Evolutionary conservation across 23 tunicate genomes (phyloP).

Genomic region (Phallusia fumigata): DNA sequence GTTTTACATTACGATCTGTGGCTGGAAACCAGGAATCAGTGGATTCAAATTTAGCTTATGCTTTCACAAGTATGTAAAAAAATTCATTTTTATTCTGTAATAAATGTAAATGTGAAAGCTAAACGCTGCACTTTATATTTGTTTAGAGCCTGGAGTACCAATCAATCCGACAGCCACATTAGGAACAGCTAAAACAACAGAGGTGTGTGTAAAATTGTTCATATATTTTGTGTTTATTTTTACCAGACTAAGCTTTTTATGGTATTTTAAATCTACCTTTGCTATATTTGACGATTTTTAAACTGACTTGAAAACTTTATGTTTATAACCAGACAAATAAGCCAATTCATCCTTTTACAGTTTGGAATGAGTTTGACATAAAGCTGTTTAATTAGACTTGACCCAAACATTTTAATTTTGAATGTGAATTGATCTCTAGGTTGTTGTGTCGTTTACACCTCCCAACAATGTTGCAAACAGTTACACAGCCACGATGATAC

Average conservation of each 20-base stretch:
- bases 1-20: conserved; percentile 1
- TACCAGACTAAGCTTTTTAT: neutral
- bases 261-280: neutral
- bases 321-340: no score
- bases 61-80: conserved; percentile 15
- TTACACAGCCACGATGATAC: conserved; percentile 6
- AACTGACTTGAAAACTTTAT: no score
- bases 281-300: no score
- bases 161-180: neutral
- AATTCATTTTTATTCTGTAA: neutral
- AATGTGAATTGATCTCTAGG: neutral
- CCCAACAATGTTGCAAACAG: conserved; percentile 18
- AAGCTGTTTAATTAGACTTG: neutral
- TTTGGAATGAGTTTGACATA: no score
- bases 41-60: neutral
- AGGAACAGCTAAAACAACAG: neutral
- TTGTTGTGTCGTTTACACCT: conserved; percentile 8
- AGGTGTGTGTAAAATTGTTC: neutral
- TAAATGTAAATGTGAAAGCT: neutral
- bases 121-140: neutral
- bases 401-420: no score
- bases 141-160: neutral
- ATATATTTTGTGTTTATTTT: no score
- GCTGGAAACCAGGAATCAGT: conserved; percentile 13
- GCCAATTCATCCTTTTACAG: no score